Percentiles rank a stretch among this genome's conserved stretches.
These are phyloP conservation scores for Diachrysia chrysitis DNA, from an alignment of 2,888 invertebrate genomes.

Conservation along the genomic window DNA sequence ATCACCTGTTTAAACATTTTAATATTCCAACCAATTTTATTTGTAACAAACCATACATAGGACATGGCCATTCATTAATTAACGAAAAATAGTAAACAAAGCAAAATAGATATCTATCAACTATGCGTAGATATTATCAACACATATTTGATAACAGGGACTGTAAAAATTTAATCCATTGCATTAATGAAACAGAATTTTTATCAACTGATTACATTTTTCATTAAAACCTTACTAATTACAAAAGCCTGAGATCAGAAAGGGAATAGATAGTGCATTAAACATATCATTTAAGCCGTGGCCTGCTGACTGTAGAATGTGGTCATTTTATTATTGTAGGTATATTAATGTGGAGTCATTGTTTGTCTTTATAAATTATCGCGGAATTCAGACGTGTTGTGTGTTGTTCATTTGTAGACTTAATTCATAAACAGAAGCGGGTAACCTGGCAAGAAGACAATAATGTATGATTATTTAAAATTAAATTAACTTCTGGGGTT, in stretches of 20 bases:
- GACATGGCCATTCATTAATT: too few relatives aligned
- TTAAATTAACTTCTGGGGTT: too few relatives aligned
- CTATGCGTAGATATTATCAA: too few relatives aligned
- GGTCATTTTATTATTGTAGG: not conserved
- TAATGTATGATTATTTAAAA: too few relatives aligned
- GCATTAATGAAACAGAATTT: not conserved
- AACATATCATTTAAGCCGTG: not conserved
- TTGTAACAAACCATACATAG: too few relatives aligned
- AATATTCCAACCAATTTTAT: too few relatives aligned
- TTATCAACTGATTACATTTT: conserved; percentile 2
- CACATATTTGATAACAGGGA: too few relatives aligned
- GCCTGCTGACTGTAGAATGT: not conserved
- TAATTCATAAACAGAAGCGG: not conserved
- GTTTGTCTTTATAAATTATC: not conserved
- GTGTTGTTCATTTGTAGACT: too few relatives aligned
- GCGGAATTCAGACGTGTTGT: not conserved
- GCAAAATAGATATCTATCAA: too few relatives aligned
- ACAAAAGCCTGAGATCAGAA: not conserved
- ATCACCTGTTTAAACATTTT: too few relatives aligned
- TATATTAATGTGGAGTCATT: not conserved
- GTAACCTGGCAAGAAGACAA: not conserved
- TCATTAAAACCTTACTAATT: conserved; percentile 4
- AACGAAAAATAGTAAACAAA: too few relatives aligned
- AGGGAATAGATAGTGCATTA: not conserved
- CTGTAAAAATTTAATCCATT: not conserved